Percentiles rank a stretch among this genome's conserved stretches.
Evolutionary conservation across 1,140 invertebrate genomes (phyloP).

Genomic region (Neodiprion fabricii): DNA sequence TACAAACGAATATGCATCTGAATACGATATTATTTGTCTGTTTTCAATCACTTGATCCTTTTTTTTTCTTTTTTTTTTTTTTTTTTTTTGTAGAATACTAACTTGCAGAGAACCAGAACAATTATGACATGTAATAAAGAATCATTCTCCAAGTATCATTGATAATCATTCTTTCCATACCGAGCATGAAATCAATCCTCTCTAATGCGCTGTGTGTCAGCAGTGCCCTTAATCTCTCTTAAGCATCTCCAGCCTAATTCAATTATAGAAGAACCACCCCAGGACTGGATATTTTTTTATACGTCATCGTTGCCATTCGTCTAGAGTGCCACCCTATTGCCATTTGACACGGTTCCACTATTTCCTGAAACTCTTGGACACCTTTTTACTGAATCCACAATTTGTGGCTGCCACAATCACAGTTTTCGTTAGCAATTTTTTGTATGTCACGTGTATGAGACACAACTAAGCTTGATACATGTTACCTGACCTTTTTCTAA

Average conservation of each 20-base stretch:
- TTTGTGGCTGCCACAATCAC: background rate
- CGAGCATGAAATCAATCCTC: background rate
- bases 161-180: background rate
- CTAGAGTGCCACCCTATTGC: background rate
- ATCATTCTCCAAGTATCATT: too few relatives aligned
- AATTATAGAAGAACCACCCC: constrained; percentile 40
- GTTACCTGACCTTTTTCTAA: constrained; percentile 48
- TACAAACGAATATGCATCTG: too few relatives aligned
- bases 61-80: too few relatives aligned
- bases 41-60: too few relatives aligned
- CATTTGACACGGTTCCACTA: background rate
- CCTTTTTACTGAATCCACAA: background rate
- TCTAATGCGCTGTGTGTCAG: constrained; percentile 44
- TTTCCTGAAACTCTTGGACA: background rate
- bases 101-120: too few relatives aligned
- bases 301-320: background rate
- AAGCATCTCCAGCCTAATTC: constrained; percentile 60
- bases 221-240: constrained; percentile 56
- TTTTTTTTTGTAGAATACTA: too few relatives aligned
- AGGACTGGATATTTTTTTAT: background rate
- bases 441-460: too few relatives aligned
- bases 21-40: too few relatives aligned
- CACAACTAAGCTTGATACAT: constrained; percentile 34
- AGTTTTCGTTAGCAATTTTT: background rate
- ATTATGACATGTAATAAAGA: too few relatives aligned